Percentiles rank a stretch among this genome's conserved stretches.
Conservation (phyloP, 2,797 vertebrate genomes). For the Epinephelus coioides region DNA sequence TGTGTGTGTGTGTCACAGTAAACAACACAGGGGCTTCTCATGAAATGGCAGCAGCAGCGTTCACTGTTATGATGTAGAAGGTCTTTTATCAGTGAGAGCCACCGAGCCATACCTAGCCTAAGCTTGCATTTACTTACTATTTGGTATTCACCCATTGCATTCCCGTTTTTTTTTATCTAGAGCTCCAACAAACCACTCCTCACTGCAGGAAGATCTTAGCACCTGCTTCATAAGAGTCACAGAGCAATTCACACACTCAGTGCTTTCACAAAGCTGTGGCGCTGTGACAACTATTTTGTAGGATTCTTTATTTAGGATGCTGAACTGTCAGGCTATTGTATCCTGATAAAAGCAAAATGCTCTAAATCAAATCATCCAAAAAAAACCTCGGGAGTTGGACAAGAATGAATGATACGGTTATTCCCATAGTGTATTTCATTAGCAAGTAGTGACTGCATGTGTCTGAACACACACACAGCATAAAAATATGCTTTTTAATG, state of each 20-base stretch:
- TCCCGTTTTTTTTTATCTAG: not conserved
- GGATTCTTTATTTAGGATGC: conserved; percentile 18
- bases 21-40: not conserved
- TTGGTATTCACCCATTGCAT: conserved; percentile 20
- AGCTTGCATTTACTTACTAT: conserved; percentile 14
- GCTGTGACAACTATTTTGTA: not conserved
- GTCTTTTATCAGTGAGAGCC: conserved; percentile 13
- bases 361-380: not conserved
- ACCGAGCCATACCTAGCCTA: conserved; percentile 4
- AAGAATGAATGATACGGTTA: no score
- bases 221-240: conserved; percentile 29
- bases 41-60: conserved; percentile 1
- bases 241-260: conserved; percentile 18
- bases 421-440: not conserved
- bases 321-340: conserved; percentile 12
- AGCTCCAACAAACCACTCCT: conserved; percentile 17
- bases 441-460: not conserved
- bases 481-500: not conserved
- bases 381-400: not conserved
- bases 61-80: conserved; percentile 7
- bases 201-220: conserved; percentile 32
- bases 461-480: not conserved
- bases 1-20: not conserved
- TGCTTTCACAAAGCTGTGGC: conserved; percentile 2
- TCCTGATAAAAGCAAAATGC: not conserved